phyloP scores from a whole-genome alignment of 1,140 invertebrate genomes.

The Eueides isabella region DNA sequence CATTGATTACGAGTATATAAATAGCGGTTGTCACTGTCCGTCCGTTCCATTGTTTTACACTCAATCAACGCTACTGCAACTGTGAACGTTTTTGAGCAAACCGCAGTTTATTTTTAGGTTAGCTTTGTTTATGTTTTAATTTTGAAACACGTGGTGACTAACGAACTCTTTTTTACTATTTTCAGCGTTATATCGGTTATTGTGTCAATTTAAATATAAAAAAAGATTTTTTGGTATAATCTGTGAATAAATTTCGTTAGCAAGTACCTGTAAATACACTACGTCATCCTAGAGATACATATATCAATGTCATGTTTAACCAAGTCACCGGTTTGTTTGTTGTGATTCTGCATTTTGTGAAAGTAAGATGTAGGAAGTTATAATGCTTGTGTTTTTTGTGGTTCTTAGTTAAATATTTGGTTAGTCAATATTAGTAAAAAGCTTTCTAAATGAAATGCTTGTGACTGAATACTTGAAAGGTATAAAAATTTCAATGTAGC shows the following conservation, averaged over 20 bases:
- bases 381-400: not conserved
- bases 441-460: no score
- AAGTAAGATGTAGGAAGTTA: not conserved
- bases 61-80: slow-evolving; percentile 45
- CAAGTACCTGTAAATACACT: not conserved
- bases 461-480: no score
- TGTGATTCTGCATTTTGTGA: not conserved
- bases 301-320: slow-evolving; percentile 12
- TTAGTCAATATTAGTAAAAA: not conserved
- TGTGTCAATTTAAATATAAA: slow-evolving; percentile 7
- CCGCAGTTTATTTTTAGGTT: slow-evolving; percentile 45
- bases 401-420: not conserved
- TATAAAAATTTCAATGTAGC: no score
- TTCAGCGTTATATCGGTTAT: not conserved
- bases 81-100: slow-evolving; percentile 40
- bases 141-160: slow-evolving; percentile 32
- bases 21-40: slow-evolving; percentile 32
- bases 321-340: slow-evolving; percentile 6
- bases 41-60: slow-evolving; percentile 39
- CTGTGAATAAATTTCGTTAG: not conserved
- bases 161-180: slow-evolving; percentile 28
- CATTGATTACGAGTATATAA: slow-evolving; percentile 9
- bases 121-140: slow-evolving; percentile 48
- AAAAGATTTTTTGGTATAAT: not conserved
- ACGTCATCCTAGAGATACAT: slow-evolving; percentile 1